Evolutionary conservation across 2,888 invertebrate genomes (phyloP).

Genomic region (Netelia fuscicornis): DNA sequence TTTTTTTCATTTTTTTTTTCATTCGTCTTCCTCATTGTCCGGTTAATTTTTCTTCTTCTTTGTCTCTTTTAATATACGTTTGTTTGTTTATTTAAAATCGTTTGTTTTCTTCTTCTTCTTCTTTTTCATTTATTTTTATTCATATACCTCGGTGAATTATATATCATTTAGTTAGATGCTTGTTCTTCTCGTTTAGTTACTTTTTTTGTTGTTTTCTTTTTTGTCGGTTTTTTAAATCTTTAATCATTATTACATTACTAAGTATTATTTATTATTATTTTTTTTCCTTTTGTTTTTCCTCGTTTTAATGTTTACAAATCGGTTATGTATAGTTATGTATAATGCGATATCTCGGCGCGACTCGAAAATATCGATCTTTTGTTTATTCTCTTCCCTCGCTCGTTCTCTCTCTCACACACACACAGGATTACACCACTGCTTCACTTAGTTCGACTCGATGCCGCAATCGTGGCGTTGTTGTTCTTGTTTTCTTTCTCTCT

Average conservation of each 20-base stretch:
- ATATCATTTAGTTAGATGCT: conserved; percentile 62
- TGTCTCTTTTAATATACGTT: conserved; percentile 3
- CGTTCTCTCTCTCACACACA: conserved; percentile 29
- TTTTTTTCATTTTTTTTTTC: conserved; percentile 8
- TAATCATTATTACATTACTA: conserved; percentile 64
- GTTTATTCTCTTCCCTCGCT: conserved; percentile 61
- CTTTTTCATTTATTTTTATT: not conserved
- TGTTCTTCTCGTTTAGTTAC: conserved; percentile 56
- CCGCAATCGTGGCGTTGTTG: conserved; percentile 58
- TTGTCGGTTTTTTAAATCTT: conserved; percentile 39
- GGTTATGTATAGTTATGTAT: conserved; percentile 70
- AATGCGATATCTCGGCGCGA: conserved; percentile 66
- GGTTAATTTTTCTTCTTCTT: conserved; percentile 42
- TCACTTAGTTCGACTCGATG: conserved; percentile 62
- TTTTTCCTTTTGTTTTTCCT: conserved; percentile 60
- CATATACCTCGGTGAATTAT: conserved; percentile 51
- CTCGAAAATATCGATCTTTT: conserved; percentile 63
- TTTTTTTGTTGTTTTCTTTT: conserved; percentile 27
- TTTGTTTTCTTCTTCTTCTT: conserved; percentile 7
- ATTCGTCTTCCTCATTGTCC: conserved; percentile 34
- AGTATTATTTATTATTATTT: conserved; percentile 16
- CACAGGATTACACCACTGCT: too few relatives aligned
- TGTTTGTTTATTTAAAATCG: conserved; percentile 31
- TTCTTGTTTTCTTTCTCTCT: not conserved
- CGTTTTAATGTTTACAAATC: conserved; percentile 70